Base-by-base conservation (phyloP, 2,888 invertebrate genomes). In the Agrotis segetum region DNA sequence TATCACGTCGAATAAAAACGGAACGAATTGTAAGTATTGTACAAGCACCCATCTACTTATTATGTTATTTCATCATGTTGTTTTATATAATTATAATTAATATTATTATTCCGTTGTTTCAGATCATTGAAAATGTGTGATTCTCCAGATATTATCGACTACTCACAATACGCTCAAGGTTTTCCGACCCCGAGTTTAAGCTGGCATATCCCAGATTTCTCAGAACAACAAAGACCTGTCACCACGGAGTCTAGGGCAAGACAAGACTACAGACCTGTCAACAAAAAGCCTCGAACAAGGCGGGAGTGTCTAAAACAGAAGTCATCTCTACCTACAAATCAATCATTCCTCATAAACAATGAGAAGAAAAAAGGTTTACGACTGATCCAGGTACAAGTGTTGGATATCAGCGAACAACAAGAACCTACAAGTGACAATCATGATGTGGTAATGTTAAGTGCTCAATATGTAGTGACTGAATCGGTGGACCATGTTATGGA, bases 391-490 rank as follows among this genome's bases (percentile, higher is more conserved):
- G 21, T 59, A 21, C 59, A 44, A 59, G 44, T 59, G 44, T 59
- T 59, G 59, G 44, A 44, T 16, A 59, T 59, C 16, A 59, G 44
- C 19, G 59, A 59, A 16, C 56, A 11, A 56, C 44, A 44, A 59
- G 58, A 59, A 34, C 3, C 40, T 44, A 40, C 58, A 59, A 59
- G 56, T 56, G 56, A 56, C 29, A 56, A 56, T 34, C 13, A 56
- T 17, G 13, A 34, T 5, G 56, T 34, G 34, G n/a, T 24, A 24
- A 24, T 34, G n/a, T n/a, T 56, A 56, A 34, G 56, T 59, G 21
- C 40, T n/a, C 40, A 58, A n/a, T 55, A 55, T 17, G 55, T 55
- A 29, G 9, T 55, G 55, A 29, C 29, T 55, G 29, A 55, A 55
- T 17, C 40, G 40, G 40, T 58, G 58, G 40, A 58, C 19, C 11